Evolutionary conservation across 2,888 invertebrate genomes (phyloP).

Genomic region (Chaitophorus viminalis): DNA sequence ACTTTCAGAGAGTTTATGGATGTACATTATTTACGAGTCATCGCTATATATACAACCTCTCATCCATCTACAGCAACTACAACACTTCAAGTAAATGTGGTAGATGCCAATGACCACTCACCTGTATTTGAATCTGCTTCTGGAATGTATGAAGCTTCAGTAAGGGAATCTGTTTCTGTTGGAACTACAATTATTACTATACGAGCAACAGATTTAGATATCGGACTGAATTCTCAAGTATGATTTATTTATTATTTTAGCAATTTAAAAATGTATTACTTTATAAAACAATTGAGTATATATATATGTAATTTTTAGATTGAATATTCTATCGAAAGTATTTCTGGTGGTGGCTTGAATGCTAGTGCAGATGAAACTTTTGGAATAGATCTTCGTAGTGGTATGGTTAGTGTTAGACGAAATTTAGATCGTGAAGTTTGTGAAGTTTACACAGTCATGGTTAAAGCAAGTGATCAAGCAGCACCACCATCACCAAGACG

Average conservation of each 20-base stretch:
- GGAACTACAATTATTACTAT: constrained; percentile 89
- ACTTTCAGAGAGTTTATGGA: constrained; percentile 78
- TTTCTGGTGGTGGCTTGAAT: constrained; percentile 74
- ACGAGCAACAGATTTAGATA: constrained; percentile 91
- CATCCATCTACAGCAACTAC: constrained; percentile 91
- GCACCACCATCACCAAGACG: constrained; percentile 75
- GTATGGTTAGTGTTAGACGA: constrained; percentile 84
- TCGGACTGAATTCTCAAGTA: constrained; percentile 88
- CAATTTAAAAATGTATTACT: neutral
- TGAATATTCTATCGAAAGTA: constrained; percentile 80
- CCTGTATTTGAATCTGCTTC: constrained; percentile 85
- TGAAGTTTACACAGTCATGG: constrained; percentile 83
- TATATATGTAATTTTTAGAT: constrained; percentile 69
- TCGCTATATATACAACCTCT: constrained; percentile 88
- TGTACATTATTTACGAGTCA: constrained; percentile 90
- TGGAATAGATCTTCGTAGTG: constrained; percentile 84
- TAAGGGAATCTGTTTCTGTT: constrained; percentile 87
- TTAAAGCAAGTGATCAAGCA: constrained; percentile 88
- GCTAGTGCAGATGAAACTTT: constrained; percentile 75
- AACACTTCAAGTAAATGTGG: constrained; percentile 87
- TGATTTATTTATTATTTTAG: constrained; percentile 63
- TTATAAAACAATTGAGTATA: neutral
- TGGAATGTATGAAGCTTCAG: constrained; percentile 86
- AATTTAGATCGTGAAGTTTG: constrained; percentile 88
- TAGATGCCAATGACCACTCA: constrained; percentile 94